A percentile compares a stretch with the other conserved stretches of the same genome.
phyloP scores from a whole-genome alignment of 2,113 vertebrate species.

The Edolisoma coerulescens region DNA sequence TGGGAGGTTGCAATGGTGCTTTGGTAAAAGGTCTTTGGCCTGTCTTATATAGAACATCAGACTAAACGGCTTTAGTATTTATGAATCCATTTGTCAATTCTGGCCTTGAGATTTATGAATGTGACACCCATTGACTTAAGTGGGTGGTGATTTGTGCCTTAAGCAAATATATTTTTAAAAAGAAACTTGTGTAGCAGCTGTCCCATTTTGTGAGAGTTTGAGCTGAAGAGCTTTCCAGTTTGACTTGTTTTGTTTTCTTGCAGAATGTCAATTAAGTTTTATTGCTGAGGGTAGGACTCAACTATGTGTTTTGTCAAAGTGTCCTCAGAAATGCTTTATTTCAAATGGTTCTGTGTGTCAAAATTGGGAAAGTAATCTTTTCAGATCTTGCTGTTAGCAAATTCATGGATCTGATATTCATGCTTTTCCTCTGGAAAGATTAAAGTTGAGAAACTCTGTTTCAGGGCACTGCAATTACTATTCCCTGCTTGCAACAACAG shows the following conservation, averaged over 20 bases:
- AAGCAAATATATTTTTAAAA: constrained; percentile 26
- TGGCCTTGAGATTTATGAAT: constrained; percentile 24
- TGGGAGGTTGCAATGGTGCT: background rate
- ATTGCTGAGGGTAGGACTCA: background rate
- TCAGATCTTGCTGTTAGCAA: constrained; percentile 39
- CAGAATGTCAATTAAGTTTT: constrained; percentile 7
- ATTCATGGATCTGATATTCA: constrained; percentile 40
- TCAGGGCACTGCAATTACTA: constrained; percentile 37
- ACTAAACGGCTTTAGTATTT: constrained; percentile 31
- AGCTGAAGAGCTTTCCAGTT: background rate
- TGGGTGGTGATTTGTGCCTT: constrained; percentile 34
- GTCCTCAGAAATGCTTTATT: constrained; percentile 22
- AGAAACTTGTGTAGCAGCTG: background rate
- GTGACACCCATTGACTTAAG: background rate
- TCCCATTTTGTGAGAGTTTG: background rate
- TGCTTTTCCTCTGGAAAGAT: constrained; percentile 27
- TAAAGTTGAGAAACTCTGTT: constrained; percentile 33
- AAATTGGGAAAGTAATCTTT: constrained; percentile 28
- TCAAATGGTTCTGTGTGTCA: background rate
- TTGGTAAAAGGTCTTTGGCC: constrained; percentile 1
- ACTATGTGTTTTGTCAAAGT: background rate
- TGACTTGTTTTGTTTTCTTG: background rate
- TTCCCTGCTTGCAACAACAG: constrained; percentile 43
- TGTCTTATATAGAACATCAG: background rate
- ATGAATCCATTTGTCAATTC: constrained; percentile 11